These are phyloP conservation scores for Neuroscelio doddi DNA, from an alignment of 2,888 invertebrate species.

Conservation along the genomic window DNA sequence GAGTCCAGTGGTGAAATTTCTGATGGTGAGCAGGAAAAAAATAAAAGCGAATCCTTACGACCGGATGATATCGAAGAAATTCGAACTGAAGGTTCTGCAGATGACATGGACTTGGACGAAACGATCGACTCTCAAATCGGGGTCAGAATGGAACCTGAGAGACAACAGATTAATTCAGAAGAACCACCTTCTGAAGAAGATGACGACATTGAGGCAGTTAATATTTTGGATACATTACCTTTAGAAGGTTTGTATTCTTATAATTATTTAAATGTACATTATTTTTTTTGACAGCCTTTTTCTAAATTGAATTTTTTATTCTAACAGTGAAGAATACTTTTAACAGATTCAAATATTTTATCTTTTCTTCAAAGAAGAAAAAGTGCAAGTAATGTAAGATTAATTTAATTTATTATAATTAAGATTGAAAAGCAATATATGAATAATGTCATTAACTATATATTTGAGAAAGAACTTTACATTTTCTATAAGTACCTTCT, in stretches of 20 bases:
- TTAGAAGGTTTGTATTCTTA: conserved; percentile 63
- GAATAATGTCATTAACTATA: neutral
- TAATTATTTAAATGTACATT: conserved; percentile 1
- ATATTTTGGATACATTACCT: conserved; percentile 69
- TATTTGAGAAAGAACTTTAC: no score
- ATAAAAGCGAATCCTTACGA: conserved; percentile 51
- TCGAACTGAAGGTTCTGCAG: conserved; percentile 67
- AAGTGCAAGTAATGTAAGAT: no score
- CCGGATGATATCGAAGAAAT: conserved; percentile 65
- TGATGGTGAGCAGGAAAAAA: conserved; percentile 63
- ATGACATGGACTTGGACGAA: conserved; percentile 70
- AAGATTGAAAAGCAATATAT: neutral
- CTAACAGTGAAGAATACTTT: neutral
- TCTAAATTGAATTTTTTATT: no score
- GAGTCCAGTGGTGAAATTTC: conserved; percentile 72
- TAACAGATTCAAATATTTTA: no score
- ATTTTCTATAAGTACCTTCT: no score
- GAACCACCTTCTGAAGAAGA: conserved; percentile 37
- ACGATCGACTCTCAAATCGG: conserved; percentile 70
- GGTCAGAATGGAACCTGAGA: conserved; percentile 63
- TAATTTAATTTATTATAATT: neutral
- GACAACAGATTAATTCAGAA: conserved; percentile 29
- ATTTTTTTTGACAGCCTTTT: neutral
- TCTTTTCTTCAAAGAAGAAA: no score
- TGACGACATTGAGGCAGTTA: conserved; percentile 62